Evolutionary conservation across 2,113 vertebrate species (phyloP), one percentile per base, ranked within the genome.

Genomic region (Emberiza fucata): DNA sequence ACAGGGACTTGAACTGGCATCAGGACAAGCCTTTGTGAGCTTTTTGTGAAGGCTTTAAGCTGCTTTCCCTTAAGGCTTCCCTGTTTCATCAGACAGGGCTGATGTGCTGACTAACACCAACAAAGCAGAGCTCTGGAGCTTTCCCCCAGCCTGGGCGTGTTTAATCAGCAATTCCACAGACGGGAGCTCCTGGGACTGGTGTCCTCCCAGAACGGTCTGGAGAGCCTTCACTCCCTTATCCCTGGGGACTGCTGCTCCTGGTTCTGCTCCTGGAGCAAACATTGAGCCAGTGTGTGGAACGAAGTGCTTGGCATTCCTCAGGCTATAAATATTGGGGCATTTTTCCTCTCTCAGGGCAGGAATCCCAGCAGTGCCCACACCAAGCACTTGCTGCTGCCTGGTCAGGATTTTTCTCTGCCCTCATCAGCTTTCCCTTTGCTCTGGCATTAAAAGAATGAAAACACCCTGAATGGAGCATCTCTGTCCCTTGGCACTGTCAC

Each of bases 401-500:
- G 19, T 44, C 42, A 24, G 54, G 60, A 17, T 37, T 84, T 78
- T 19, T 2, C 37, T 65, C 37, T 73, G 71, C 16, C 31, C 40
- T 35, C 4, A 1, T 37, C 79, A 63, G 24, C 61, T 85, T 81
- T 56, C 51, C 27, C 29, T 69, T 72, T 68, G 61, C 60, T 78
- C 13, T 37, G 72, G 24, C 54, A 35, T 23, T 28, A 40, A 24
- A 50, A 29, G 15, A 54, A 69, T 44, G 21, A 9, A 53, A 66
- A 20, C 8, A 10, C 60, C 6, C 25, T 1, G 14, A n/a, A 11
- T 0, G 10, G 54, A 35, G 53, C 31, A 10, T 5, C 33, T 29
- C 56, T 11, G 6, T 5, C 56, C 39, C 0, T 20, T 0, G 0
- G 50, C 54, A 5, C 24, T 17, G 42, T 48, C 19, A 1, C 14